phyloP scores from a whole-genome alignment of 2,888 invertebrate species.

The Cephonodes hylas region DNA sequence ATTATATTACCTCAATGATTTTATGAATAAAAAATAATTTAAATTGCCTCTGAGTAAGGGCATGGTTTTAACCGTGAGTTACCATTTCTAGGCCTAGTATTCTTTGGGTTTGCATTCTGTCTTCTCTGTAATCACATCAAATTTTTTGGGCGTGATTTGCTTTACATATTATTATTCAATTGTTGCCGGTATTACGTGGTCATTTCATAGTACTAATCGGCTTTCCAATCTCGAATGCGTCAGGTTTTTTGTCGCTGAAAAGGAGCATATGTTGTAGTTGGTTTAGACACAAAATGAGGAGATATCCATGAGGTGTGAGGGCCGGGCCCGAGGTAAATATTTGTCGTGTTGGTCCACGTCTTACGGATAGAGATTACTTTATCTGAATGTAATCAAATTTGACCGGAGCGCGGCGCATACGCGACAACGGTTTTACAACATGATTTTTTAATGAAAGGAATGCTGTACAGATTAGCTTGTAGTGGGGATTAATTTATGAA shows the following conservation, averaged over 20 bases:
- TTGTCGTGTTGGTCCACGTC: constrained; percentile 56
- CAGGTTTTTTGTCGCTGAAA: background rate
- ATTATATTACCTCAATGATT: no score
- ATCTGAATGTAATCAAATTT: constrained; percentile 64
- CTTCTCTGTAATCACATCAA: no score
- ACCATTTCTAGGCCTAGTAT: no score
- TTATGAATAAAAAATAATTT: no score
- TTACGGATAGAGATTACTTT: constrained; percentile 62
- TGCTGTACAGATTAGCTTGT: constrained; percentile 30
- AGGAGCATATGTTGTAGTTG: background rate
- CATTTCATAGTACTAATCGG: no score
- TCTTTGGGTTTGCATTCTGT: no score
- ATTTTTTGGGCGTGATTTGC: no score
- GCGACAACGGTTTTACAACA: constrained; percentile 21
- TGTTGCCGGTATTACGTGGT: no score
- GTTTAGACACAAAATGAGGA: background rate
- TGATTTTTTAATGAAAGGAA: background rate
- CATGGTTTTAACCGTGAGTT: no score
- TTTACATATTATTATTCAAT: no score
- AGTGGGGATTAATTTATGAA: constrained; percentile 21
- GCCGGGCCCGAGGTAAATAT: constrained; percentile 60
- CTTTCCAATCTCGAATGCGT: no score
- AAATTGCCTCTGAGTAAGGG: no score
- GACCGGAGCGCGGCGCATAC: constrained; percentile 42
- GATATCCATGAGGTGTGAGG: constrained; percentile 40